Conservation (phyloP, 1,140 invertebrate species). For the Zaprionus taronus region DNA sequence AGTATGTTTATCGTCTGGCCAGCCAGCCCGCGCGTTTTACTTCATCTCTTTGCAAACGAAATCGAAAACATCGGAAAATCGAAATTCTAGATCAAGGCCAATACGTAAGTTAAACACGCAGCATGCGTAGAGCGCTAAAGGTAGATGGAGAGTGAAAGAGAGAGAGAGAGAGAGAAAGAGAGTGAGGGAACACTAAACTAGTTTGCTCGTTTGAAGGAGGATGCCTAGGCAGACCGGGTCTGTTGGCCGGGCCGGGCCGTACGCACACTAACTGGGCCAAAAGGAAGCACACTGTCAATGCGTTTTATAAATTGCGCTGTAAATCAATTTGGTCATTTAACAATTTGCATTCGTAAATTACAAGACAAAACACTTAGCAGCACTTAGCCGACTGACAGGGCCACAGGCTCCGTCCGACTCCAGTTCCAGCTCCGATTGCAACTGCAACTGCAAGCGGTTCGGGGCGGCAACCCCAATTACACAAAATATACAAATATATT, state of each 20-base stretch:
- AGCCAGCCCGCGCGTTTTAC: constrained; percentile 17
- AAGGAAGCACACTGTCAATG: constrained; percentile 71
- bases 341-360: constrained; percentile 76
- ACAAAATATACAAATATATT: constrained; percentile 10
- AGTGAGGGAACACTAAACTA: constrained; percentile 48
- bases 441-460: constrained; percentile 10
- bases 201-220: constrained; percentile 56
- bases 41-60: constrained; percentile 48
- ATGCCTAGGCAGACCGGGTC: constrained; percentile 27
- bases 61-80: constrained; percentile 72
- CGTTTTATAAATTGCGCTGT: constrained; percentile 69
- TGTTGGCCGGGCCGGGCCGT: constrained; percentile 26
- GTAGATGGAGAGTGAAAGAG: not conserved
- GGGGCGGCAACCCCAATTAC: constrained; percentile 61
- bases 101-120: constrained; percentile 50
- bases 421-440: constrained; percentile 6
- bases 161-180: constrained; percentile 34
- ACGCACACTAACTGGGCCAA: constrained; percentile 47
- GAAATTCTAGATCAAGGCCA: constrained; percentile 80
- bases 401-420: constrained; percentile 26
- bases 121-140: constrained; percentile 49
- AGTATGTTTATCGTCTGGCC: constrained; percentile 17
- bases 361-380: constrained; percentile 79
- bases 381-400: constrained; percentile 50
- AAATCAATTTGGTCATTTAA: constrained; percentile 75